Evolutionary conservation across 2,797 vertebrate genomes (phyloP).

Genomic region (Melanotaenia parkinsoni): DNA sequence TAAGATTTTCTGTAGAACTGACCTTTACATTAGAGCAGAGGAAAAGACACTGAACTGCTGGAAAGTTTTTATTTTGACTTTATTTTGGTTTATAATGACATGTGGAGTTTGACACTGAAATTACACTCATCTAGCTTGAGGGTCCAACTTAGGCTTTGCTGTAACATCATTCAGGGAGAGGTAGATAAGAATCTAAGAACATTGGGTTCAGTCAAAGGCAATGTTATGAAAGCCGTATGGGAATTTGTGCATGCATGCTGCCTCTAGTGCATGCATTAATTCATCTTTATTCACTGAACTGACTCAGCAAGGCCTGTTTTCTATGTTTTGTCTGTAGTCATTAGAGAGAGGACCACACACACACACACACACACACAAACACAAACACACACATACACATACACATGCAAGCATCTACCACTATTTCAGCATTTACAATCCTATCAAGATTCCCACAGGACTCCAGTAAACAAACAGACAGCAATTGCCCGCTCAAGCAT

Average conservation of each 20-base stretch:
- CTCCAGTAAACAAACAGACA: slow-evolving; percentile 70
- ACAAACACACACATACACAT: slow-evolving; percentile 20
- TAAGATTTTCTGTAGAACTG: slow-evolving; percentile 42
- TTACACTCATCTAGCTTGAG: slow-evolving; percentile 1
- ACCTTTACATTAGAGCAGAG: slow-evolving; percentile 51
- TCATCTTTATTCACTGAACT: slow-evolving; percentile 68
- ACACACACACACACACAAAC: slow-evolving; percentile 41
- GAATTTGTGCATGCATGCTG: slow-evolving; percentile 36
- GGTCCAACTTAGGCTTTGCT: slow-evolving; percentile 11
- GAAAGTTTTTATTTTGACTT: slow-evolving; percentile 22
- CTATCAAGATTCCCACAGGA: slow-evolving; percentile 77
- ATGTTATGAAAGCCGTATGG: slow-evolving; percentile 38
- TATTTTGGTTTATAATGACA: slow-evolving; percentile 5
- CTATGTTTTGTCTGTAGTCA: slow-evolving; percentile 47
- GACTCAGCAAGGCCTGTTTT: slow-evolving; percentile 56
- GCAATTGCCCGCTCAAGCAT: slow-evolving; percentile 52
- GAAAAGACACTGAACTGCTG: slow-evolving; percentile 19
- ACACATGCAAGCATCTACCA: slow-evolving; percentile 24
- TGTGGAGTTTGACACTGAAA: slow-evolving; percentile 24
- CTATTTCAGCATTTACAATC: slow-evolving; percentile 66
- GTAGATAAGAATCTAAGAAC: slow-evolving; percentile 22
- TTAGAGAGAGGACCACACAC: slow-evolving; percentile 53
- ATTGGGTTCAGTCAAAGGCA: slow-evolving; percentile 33
- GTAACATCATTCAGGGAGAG: slow-evolving; percentile 11
- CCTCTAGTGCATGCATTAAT: slow-evolving; percentile 57